Percentiles rank a stretch among this genome's conserved stretches.
Conservation (phyloP, 2,797 vertebrate genomes). For the Danio tinwini region DNA sequence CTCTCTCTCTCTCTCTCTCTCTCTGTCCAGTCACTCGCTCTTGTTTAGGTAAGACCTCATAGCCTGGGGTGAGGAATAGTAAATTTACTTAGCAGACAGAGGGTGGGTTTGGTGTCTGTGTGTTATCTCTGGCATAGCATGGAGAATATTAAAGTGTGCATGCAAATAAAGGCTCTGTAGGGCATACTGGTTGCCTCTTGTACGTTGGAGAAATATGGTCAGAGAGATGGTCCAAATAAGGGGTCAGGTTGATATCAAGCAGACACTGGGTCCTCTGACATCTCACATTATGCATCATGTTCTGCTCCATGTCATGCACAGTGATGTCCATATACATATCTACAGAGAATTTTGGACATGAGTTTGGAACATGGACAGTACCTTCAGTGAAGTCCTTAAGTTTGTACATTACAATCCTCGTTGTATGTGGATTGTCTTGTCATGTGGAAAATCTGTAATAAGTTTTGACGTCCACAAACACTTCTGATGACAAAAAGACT, state of each 20-base stretch:
- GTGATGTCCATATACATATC: too few species aligned
- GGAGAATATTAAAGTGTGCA: slow-evolving; percentile 13
- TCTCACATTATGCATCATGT: too few species aligned
- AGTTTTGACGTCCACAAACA: too few species aligned
- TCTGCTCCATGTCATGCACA: too few species aligned
- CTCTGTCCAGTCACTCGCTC: slow-evolving; percentile 9
- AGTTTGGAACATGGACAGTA: too few species aligned
- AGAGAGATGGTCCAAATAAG: background rate
- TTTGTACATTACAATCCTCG: too few species aligned
- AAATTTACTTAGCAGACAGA: slow-evolving; percentile 46
- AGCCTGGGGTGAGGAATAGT: slow-evolving; percentile 28
- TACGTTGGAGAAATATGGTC: background rate
- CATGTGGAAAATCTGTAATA: too few species aligned
- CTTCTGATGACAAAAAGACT: too few species aligned
- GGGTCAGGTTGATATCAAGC: background rate
- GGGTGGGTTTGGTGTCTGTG: slow-evolving; percentile 57
- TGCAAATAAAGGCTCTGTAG: background rate
- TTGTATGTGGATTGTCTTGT: too few species aligned
- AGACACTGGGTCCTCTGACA: background rate
- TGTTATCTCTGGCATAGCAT: slow-evolving; percentile 39
- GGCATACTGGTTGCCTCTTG: background rate
- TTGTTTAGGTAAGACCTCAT: slow-evolving; percentile 50
- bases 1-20: slow-evolving; percentile 19
- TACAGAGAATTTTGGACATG: too few species aligned
- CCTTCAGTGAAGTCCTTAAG: too few species aligned